These are phyloP conservation scores for Opisthocomus hoazin DNA, from an alignment of 2,113 vertebrate species.

Conservation along the genomic window DNA sequence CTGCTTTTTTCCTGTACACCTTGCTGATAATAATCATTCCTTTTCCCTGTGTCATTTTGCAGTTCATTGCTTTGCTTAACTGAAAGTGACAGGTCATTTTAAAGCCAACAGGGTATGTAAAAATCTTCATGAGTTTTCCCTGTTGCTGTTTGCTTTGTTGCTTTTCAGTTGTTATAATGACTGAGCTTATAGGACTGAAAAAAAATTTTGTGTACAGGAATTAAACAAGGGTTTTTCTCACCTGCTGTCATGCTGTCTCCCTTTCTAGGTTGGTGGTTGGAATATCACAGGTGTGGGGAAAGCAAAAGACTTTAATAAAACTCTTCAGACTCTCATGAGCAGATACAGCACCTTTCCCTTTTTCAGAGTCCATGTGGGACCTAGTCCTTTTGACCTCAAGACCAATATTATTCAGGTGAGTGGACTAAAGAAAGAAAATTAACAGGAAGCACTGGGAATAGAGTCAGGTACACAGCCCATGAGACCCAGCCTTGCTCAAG, in stretches of 20 bases:
- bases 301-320: constrained; percentile 81
- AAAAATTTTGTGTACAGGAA: neutral
- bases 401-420: constrained; percentile 70
- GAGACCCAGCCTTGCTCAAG: neutral
- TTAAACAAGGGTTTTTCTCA: neutral
- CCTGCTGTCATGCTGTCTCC: neutral
- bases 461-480: neutral
- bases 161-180: neutral
- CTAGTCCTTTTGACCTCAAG: constrained; percentile 63
- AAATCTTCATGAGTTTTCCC: neutral
- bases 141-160: neutral
- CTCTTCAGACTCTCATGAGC: constrained; percentile 82
- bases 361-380: constrained; percentile 80
- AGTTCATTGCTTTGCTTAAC: neutral
- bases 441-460: neutral
- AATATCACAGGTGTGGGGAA: constrained; percentile 70
- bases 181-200: neutral
- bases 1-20: neutral
- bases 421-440: neutral
- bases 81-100: neutral
- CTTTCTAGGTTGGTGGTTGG: constrained; percentile 85
- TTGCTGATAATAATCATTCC: neutral
- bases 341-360: constrained; percentile 87
- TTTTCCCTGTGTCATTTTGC: neutral
- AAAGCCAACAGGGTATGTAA: neutral